Evolutionary conservation across 2,888 invertebrate species (phyloP), one percentile per base, ranked within the genome.

Genomic region (Stenoptilia bipunctidactyla): DNA sequence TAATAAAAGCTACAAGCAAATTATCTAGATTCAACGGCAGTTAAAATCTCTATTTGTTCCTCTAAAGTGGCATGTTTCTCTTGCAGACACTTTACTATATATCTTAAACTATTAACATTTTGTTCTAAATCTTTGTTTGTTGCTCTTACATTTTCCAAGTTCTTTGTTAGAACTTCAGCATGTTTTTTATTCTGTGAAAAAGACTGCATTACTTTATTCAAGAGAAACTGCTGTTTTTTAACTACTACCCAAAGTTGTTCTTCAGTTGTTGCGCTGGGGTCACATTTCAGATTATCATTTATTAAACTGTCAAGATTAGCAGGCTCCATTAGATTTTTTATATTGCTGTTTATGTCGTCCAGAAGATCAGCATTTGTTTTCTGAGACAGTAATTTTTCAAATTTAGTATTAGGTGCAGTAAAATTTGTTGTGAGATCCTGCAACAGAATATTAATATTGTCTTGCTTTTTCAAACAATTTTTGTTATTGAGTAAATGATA

Each of bases 1-100:
- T 20, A 20, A 20, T 20, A 20, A 20, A 20, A 20, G 27, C 9
- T 39, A 42, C 48, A 45, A 51, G 33, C 36, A 8, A 33, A 10
- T 45, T 67, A 76, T 52, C 76, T 63, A 41, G 80, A 63, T 50
- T 82, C 82, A 25, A 82, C 70, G 44, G 76, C 61, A 45, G 79
- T 72, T 40, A 82, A 50, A 42, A 82, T 80, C 56, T 82, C 79
- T 47, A 82, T 70, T 54, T 82, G 80, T 51, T 82, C 82, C 44
- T 82, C 82, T 40, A 76, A 59, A 15, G 79, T 74, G 4, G 77
- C 68, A 48, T 77, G 72, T 52, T 80, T 82, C 44, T 82, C 82
- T 52, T 82, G 80, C 25, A 82, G 58, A 48, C 75, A 72, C 53
- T 80, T 82, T 0, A 75, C 66, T 47, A 79, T 62, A 49, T 80